Evolutionary conservation across 2,888 invertebrate genomes (phyloP).

Genomic region (Tetragonisca angustula): DNA sequence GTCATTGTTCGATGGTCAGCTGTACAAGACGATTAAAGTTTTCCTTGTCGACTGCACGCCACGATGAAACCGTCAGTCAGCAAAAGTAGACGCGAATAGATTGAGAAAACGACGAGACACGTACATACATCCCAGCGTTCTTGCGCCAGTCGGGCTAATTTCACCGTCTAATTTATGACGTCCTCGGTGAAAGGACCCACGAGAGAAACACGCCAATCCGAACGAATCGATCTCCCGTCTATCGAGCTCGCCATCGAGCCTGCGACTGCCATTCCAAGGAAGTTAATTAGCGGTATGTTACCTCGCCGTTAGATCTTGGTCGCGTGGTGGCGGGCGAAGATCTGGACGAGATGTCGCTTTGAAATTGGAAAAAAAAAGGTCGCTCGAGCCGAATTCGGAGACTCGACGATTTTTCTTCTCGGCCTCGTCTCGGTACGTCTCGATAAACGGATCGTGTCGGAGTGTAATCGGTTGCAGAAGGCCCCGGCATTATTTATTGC

Average conservation of each 20-base stretch:
- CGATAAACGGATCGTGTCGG: background rate
- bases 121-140: conserved; percentile 11
- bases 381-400: no score
- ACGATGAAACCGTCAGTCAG: conserved; percentile 78
- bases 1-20: no score
- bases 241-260: conserved; percentile 40
- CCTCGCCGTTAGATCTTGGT: conserved; percentile 2
- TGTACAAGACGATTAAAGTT: no score
- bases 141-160: conserved; percentile 70
- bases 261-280: conserved; percentile 17
- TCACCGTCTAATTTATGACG: conserved; percentile 78
- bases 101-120: conserved; percentile 72
- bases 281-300: conserved; percentile 69
- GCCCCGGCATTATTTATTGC: conserved; percentile 33
- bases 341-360: background rate
- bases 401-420: background rate
- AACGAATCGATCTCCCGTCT: conserved; percentile 61
- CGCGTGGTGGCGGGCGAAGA: background rate
- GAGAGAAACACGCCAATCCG: conserved; percentile 44
- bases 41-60: background rate
- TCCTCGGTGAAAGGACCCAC: conserved; percentile 74
- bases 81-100: conserved; percentile 69
- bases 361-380: background rate
- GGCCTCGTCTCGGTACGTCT: background rate
- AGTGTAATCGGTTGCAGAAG: conserved; percentile 27